Percentiles rank a stretch among this genome's conserved stretches.
These are phyloP conservation scores for Tribolium freemani DNA, from an alignment of 2,888 invertebrate species.

Conservation along the genomic window DNA sequence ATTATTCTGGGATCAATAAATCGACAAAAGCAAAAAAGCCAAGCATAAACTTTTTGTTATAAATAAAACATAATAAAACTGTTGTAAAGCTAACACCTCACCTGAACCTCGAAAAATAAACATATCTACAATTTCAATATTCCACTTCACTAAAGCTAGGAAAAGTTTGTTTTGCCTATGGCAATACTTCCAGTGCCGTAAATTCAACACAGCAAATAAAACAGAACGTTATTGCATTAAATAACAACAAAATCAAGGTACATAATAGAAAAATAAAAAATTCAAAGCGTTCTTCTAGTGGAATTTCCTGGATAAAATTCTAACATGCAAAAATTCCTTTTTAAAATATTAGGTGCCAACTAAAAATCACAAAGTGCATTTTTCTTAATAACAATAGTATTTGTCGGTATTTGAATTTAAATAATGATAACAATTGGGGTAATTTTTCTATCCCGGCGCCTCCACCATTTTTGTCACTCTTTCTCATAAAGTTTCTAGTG, in stretches of 20 bases:
- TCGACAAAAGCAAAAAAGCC: background rate
- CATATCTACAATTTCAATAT: background rate
- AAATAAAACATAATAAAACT: background rate
- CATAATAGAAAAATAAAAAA: too few relatives aligned
- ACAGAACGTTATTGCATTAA: background rate
- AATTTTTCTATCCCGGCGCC: slow-evolving; percentile 1
- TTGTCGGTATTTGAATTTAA: too few relatives aligned
- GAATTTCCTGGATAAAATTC: background rate
- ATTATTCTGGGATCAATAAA: background rate
- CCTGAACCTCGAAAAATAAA: background rate
- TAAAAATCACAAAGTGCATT: background rate
- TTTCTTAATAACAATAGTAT: too few relatives aligned
- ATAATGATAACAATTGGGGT: too few relatives aligned
- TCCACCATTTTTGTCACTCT: slow-evolving; percentile 6
- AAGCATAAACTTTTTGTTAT: too few relatives aligned
- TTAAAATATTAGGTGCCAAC: background rate
- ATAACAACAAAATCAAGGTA: background rate
- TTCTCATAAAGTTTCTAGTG: background rate
- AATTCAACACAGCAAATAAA: background rate
- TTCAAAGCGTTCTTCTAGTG: background rate
- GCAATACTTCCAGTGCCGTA: background rate
- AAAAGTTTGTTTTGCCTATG: background rate
- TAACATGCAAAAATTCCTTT: background rate
- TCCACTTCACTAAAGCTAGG: background rate
- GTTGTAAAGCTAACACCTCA: background rate